Evolutionary conservation across 2,113 vertebrate genomes (phyloP), one percentile per base, ranked within the genome.

Genomic region (Semicossyphus pulcher): DNA sequence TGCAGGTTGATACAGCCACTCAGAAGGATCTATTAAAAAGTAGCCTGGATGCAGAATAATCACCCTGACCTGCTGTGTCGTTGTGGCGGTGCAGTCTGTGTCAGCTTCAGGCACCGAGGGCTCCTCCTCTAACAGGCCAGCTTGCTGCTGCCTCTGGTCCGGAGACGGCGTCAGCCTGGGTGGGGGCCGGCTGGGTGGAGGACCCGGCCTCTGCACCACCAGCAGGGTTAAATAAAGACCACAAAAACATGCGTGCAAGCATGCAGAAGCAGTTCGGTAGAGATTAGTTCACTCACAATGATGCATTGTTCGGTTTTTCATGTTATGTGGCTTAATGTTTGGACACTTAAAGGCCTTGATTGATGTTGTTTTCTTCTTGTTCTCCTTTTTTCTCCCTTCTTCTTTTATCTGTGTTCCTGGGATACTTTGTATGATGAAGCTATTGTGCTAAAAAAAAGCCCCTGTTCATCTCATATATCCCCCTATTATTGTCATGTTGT

Each of bases 21-120:
- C 14, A 16, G 15, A 16, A 41, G 14, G 15, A 15, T 16, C 14
- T 41, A 4, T 15, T 3, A n/a, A n/a, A n/a, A n/a, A n/a, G n/a
- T n/a, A n/a, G n/a, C n/a, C n/a, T n/a, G n/a, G n/a, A n/a, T n/a
- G n/a, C n/a, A n/a, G 18, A 42, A 21, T 28, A 20, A 4, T 70
- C 45, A 23, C 32, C 44, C 97, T 96, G 94, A 99, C 97, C 97
- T 98, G 95, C 95, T 96, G 94, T 45, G 93, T 91, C 78, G 76
- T n/a, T 0, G 32, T 29, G 36, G 94, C 92, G 16, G 92, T 88
- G 81, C 91, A 91, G 89, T 80, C 94, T 85, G 94, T 90, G 92
- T 94, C 92, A 91, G 94, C 91, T 66, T 94, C 95, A 0, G 95
- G 90, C 81, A 90, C 93, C 90, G 94, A 90, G 82, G 91, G 87